Evolutionary conservation across 2,113 vertebrate genomes (phyloP).

Genomic region (Protomyctophum bolini): DNA sequence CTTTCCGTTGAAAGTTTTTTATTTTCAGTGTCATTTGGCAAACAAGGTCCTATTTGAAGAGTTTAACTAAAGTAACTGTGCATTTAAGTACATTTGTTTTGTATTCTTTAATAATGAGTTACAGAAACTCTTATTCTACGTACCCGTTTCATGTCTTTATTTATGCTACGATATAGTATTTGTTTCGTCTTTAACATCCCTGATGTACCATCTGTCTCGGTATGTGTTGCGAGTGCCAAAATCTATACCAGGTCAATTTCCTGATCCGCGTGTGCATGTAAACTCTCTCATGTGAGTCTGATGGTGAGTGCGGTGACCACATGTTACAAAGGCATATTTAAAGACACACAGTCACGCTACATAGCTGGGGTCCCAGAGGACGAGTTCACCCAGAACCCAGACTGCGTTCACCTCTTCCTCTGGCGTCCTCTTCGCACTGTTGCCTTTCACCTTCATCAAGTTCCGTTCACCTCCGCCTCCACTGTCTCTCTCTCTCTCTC

Average conservation of each 20-base stretch:
- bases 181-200: background rate
- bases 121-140: no score
- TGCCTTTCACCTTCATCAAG: conserved; percentile 33
- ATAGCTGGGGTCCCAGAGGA: background rate
- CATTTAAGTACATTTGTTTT: background rate
- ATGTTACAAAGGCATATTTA: background rate
- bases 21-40: no score
- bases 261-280: no score
- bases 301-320: background rate
- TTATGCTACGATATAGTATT: background rate
- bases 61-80: background rate
- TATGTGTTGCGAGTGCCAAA: background rate
- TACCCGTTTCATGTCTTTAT: background rate
- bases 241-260: background rate
- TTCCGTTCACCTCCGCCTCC: conserved; percentile 29
- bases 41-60: background rate
- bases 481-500: conserved; percentile 6
- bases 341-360: background rate
- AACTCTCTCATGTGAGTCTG: background rate
- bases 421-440: conserved; percentile 11
- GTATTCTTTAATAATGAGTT: background rate
- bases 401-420: background rate
- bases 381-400: background rate
- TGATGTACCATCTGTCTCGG: background rate
- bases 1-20: background rate